Percentiles rank a stretch among this genome's conserved stretches.
Conservation (phyloP, 1,140 invertebrate genomes). For the Belonocnema kinseyi region DNA sequence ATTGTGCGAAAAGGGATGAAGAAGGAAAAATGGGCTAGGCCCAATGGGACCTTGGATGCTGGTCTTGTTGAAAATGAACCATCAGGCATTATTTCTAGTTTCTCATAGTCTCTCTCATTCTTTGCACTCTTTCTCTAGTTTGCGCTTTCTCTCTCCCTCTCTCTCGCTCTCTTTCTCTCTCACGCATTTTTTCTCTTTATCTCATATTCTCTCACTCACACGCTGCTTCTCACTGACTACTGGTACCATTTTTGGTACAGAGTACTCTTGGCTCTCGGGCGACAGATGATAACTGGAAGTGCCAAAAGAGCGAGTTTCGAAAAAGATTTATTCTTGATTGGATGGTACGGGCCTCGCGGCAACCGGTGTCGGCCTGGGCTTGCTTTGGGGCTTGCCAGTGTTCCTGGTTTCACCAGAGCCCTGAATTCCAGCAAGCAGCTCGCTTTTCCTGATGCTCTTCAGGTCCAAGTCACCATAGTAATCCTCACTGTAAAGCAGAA, state of each 20-base stretch:
- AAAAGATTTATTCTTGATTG: conserved; percentile 54
- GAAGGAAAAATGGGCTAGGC: neutral
- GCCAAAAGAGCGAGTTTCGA: conserved; percentile 43
- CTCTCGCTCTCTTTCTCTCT: neutral
- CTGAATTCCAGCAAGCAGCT: conserved; percentile 87
- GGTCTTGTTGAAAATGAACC: neutral
- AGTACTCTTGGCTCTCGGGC: conserved; percentile 52
- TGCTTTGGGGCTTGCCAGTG: conserved; percentile 69
- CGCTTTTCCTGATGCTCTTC: conserved; percentile 94
- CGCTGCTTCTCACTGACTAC: conserved; percentile 11
- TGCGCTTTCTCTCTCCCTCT: neutral
- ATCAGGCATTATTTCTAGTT: neutral
- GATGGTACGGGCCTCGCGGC: conserved; percentile 52
- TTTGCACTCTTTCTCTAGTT: conserved; percentile 1
- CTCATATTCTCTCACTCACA: conserved; percentile 28
- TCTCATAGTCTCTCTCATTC: neutral
- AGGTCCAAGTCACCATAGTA: conserved; percentile 96
- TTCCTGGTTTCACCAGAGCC: conserved; percentile 77
- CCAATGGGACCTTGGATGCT: neutral
- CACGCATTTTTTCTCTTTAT: neutral
- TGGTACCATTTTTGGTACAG: conserved; percentile 41
- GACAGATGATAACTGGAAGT: conserved; percentile 38
- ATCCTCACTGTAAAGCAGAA: conserved; percentile 88
- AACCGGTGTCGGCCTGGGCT: conserved; percentile 73
- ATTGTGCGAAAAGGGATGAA: neutral